Evolutionary conservation across 2,888 invertebrate genomes (phyloP), one percentile per base, ranked within the genome.

Genomic region (Venustoraphidia nigricollis): DNA sequence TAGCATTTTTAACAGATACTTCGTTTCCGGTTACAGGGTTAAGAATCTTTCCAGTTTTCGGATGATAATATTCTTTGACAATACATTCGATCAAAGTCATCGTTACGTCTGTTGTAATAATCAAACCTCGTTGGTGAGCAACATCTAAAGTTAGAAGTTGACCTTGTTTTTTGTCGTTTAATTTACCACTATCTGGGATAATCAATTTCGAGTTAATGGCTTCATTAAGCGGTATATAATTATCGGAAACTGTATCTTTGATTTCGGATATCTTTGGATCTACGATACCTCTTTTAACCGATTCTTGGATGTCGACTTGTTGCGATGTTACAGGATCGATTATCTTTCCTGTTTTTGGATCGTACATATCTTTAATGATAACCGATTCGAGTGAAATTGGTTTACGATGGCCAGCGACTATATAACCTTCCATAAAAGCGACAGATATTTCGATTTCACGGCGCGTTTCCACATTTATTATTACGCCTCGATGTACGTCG

Each of bases 181-280:
- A 69, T 63, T 77, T 79, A 44, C 90, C 90, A 8, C 77, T 79
- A 55, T 76, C 73, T 0, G 81, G 66, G 58, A 83, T 70, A 14
- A 90, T 68, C 34, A 90, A 65, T 56, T 82, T 80, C 38, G 71
- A 74, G 44, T 77, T 70, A 43, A 90, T 68, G 35, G 89, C 87
- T 62, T 88, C 83, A 41, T 79, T 76, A 44, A 93, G 69, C 6
- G 84, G 76, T 2, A 92, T 65, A 54, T 81, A 81, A 54, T 77
- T 76, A 47, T 84, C 80, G 43, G 77, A 75, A 56, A 77, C 74
- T 0, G 83, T 81, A 61, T 91, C 87, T 62, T 83, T 83, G 53
- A 90, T 81, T 64, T 85, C 77, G 6, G 86, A 84, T 54, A 88
- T 83, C 52, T 81, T 81, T 1, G 86, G 81, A 65, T 90, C 87